Percentiles rank a stretch among this genome's conserved stretches.
Conservation (phyloP, 2,888 invertebrate genomes). For the Perdita meconis region DNA sequence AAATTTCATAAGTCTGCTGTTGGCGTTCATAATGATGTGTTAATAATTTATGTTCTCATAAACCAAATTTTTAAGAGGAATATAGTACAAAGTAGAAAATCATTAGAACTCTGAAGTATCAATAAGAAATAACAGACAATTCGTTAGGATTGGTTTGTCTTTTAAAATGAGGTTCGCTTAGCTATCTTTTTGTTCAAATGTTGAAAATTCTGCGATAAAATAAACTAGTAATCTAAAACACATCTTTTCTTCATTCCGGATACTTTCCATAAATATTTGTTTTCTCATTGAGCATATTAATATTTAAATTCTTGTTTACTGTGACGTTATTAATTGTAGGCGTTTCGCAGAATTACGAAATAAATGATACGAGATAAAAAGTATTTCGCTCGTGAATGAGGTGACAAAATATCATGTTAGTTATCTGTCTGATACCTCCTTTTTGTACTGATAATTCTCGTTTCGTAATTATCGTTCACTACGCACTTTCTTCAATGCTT, state of each 20-base stretch:
- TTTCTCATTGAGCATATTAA: not conserved
- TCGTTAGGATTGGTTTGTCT: not conserved
- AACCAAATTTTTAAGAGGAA: no score
- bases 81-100: no score
- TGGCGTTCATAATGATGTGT: no score
- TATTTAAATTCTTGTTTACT: slow-evolving; percentile 35
- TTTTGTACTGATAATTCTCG: not conserved
- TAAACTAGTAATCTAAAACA: not conserved
- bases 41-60: no score
- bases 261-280: slow-evolving; percentile 14
- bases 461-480: not conserved
- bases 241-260: not conserved
- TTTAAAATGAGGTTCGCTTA: no score
- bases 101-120: no score
- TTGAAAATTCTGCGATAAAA: not conserved
- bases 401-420: not conserved
- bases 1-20: no score
- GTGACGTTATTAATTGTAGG: slow-evolving; percentile 4
- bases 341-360: slow-evolving; percentile 11
- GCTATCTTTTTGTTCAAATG: slow-evolving; percentile 1
- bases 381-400: not conserved
- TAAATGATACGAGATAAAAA: slow-evolving; percentile 18
- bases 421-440: slow-evolving; percentile 2
- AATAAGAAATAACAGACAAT: no score
- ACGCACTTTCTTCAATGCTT: not conserved